These are phyloP conservation scores for Neopelma chrysocephalum DNA, from an alignment of 2,797 vertebrate species.

Conservation along the genomic window DNA sequence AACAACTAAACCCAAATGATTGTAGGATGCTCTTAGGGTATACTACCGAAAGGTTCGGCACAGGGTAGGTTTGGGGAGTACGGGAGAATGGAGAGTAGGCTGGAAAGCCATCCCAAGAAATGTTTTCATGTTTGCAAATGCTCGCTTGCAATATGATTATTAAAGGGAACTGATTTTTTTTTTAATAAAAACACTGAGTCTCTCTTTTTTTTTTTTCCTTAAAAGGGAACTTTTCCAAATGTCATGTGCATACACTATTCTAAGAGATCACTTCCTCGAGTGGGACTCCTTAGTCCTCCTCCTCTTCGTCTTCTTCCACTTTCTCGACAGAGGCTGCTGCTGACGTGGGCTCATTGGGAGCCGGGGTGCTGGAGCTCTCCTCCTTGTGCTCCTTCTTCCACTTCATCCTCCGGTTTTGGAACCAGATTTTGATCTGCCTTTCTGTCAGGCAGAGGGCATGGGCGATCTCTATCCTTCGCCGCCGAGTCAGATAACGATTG, in stretches of 20 bases:
- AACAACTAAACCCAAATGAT: neutral
- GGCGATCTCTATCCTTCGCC: conserved; percentile 84
- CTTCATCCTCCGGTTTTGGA: conserved; percentile 92
- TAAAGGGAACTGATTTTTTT: conserved; percentile 6
- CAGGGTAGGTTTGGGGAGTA: neutral
- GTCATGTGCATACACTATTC: conserved; percentile 64
- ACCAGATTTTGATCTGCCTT: conserved; percentile 92
- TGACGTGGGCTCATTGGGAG: conserved; percentile 63
- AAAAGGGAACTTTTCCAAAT: conserved; percentile 68
- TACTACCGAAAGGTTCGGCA: neutral
- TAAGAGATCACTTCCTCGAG: conserved; percentile 42
- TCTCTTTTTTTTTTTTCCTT: neutral
- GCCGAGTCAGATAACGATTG: conserved; percentile 85
- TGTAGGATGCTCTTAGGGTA: conserved; percentile 1
- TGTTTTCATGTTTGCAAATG: conserved; percentile 4
- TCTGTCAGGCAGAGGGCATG: conserved; percentile 84
- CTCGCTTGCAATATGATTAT: conserved; percentile 10
- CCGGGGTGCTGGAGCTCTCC: conserved; percentile 60
- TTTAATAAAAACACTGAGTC: conserved; percentile 18
- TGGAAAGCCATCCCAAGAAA: conserved; percentile 21
- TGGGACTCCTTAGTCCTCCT: conserved; percentile 70
- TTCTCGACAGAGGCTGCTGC: conserved; percentile 70
- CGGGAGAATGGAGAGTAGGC: neutral
- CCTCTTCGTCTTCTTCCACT: conserved; percentile 76
- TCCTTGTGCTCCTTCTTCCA: conserved; percentile 91